phyloP scores from a whole-genome alignment of 2,113 vertebrate species.

The Hylia prasina region DNA sequence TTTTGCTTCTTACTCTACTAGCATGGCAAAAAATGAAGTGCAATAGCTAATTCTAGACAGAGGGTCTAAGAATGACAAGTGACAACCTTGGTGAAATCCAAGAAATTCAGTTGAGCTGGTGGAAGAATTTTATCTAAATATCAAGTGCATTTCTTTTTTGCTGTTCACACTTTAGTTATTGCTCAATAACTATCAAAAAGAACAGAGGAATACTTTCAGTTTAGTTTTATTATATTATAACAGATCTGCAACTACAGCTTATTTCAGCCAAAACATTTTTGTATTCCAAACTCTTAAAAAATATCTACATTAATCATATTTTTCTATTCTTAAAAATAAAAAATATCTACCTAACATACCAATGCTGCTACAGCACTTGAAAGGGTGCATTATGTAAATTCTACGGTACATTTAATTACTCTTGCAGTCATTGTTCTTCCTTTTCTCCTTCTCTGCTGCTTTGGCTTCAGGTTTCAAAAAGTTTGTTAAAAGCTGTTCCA shows the following conservation, averaged over 20 bases:
- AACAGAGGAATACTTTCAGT: conserved; percentile 54
- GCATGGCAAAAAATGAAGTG: conserved; percentile 28
- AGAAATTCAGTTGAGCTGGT: conserved; percentile 23
- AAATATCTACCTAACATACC: conserved; percentile 58
- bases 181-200: conserved; percentile 59
- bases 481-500: conserved; percentile 85
- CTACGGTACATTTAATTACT: conserved; percentile 18
- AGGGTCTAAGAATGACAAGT: conserved; percentile 11
- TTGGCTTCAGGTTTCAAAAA: conserved; percentile 85
- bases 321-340: conserved; percentile 54
- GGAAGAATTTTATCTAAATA: conserved; percentile 32
- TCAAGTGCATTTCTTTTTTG: conserved; percentile 34
- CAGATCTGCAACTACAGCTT: conserved; percentile 48
- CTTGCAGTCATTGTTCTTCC: neutral
- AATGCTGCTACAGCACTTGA: conserved; percentile 48
- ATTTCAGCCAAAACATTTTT: conserved; percentile 38
- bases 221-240: conserved; percentile 63
- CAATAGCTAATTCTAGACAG: conserved; percentile 18
- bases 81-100: conserved; percentile 7
- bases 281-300: conserved; percentile 57
- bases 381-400: conserved; percentile 16
- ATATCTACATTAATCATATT: conserved; percentile 51
- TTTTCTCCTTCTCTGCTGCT: neutral
- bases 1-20: neutral
- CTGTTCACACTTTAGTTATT: conserved; percentile 33